Percentiles rank a stretch among this genome's conserved stretches.
Evolutionary conservation across 1,140 invertebrate genomes (phyloP).

Genomic region (Helicoverpa armigera): DNA sequence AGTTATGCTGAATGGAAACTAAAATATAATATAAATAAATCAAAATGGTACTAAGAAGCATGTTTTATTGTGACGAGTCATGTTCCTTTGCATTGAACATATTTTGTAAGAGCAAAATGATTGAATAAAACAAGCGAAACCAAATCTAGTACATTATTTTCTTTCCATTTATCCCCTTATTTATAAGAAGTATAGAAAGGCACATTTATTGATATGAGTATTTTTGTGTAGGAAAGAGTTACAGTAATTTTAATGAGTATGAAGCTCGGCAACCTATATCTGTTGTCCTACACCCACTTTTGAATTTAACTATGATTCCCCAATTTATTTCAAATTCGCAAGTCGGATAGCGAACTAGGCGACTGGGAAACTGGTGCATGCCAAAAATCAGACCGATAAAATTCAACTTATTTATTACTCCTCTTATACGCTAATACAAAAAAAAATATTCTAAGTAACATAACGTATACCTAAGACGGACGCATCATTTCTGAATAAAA

Average conservation of each 20-base stretch:
- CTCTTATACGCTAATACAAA: constrained; percentile 34
- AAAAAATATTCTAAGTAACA: constrained; percentile 38
- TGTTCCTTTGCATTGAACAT: constrained; percentile 88
- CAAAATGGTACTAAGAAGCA: constrained; percentile 87
- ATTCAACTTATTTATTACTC: constrained; percentile 46
- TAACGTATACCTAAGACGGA: constrained; percentile 33
- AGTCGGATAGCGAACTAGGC: too few relatives aligned
- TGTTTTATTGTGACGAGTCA: constrained; percentile 87
- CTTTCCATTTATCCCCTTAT: constrained; percentile 40
- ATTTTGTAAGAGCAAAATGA: constrained; percentile 87
- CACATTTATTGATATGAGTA: too few relatives aligned
- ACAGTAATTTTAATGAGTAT: background rate
- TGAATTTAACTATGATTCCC: too few relatives aligned
- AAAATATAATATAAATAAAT: constrained; percentile 86
- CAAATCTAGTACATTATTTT: constrained; percentile 71
- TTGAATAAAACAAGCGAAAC: constrained; percentile 87
- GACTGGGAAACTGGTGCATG: background rate
- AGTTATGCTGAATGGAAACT: constrained; percentile 87
- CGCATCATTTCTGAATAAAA: constrained; percentile 10
- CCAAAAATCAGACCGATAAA: constrained; percentile 5
- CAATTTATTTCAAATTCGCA: too few relatives aligned
- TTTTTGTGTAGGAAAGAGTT: too few relatives aligned
- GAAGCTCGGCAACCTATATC: background rate
- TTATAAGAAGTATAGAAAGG: too few relatives aligned
- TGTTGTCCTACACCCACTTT: background rate